Base-by-base conservation (phyloP, 1,140 invertebrate genomes). In the Trissolcus basalis region DNA sequence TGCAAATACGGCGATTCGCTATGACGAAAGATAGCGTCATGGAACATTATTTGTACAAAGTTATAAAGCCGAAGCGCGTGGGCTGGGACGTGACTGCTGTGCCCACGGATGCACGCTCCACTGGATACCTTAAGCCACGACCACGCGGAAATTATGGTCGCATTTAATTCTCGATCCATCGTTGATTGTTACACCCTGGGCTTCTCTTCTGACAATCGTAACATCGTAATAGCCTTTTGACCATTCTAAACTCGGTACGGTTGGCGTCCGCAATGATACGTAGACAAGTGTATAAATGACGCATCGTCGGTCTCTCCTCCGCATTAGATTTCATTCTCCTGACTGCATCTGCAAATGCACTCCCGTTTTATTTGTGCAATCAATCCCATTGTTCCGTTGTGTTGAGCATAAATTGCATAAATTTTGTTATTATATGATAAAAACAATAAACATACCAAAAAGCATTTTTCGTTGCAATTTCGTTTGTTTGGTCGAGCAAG, bases 71-170 rank as follows among this genome's bases (percentile, higher is more conserved):
- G 48, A 70, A 50, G 13, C 41, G 69, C 59, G 54, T 70, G 68
- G 81, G 81, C 51, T 32, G 50, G 77, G 77, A 61, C 60, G 71
- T 69, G 71, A 61, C 56, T 74, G 72, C 49, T 80, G 75, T 79
- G 78, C 81, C 78, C 79, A 76, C 82, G 83, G 83, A 84, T 83
- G 67, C 65, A 81, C 80, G 84, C 79, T 83, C 58, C 59, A 78
- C 33, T 78, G 77, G 35, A 33, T 51, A 48, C 72, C 73, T 82
- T 82, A 81, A 83, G 69, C 76, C 56, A 63, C 72, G 72, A 79
- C 70, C 74, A 77, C 73, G 68, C 69, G 72, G 65, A 80, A 80
- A 78, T 78, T 76, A 75, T 75, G 43, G 65, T 59, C 65, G 54
- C 76, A 71, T 67, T 76, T 80, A 76, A 80, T 80, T 76, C 79